phyloP scores from a whole-genome alignment of 1,140 invertebrate genomes.

The Chelonus insularis region DNA sequence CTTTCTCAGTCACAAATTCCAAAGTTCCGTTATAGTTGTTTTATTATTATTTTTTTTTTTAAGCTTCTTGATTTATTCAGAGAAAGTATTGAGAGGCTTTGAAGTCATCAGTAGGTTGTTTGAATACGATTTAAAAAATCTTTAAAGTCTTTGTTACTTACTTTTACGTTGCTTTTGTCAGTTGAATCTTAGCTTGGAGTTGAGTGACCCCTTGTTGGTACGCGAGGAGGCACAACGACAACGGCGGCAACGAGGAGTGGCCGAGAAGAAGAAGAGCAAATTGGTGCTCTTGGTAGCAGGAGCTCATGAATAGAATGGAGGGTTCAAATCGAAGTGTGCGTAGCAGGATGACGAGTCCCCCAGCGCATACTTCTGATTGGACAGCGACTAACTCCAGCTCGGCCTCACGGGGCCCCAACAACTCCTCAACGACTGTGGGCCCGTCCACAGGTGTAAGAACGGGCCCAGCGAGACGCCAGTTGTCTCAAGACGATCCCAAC shows the following conservation, averaged over 20 bases:
- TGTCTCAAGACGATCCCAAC: slow-evolving; percentile 43
- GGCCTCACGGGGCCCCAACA: slow-evolving; percentile 34
- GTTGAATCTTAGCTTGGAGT: not conserved
- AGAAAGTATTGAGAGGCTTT: too few species aligned
- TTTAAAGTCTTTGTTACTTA: not conserved
- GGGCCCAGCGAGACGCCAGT: slow-evolving; percentile 32
- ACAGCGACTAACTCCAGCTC: slow-evolving; percentile 28
- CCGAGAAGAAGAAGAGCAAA: slow-evolving; percentile 62
- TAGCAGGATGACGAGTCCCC: slow-evolving; percentile 35
- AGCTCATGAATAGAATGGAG: slow-evolving; percentile 47
- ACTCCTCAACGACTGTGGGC: not conserved
- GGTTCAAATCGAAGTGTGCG: slow-evolving; percentile 39
- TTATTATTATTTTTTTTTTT: not conserved
- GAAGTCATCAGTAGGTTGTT: too few species aligned
- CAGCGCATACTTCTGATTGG: slow-evolving; percentile 41
- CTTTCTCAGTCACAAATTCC: slow-evolving; percentile 23
- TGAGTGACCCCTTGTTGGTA: slow-evolving; percentile 17
- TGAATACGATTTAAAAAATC: not conserved
- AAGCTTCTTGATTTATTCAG: too few species aligned
- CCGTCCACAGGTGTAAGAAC: not conserved
- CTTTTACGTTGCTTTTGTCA: not conserved
- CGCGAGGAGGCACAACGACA: slow-evolving; percentile 24
- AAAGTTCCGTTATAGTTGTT: not conserved
- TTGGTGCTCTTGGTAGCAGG: slow-evolving; percentile 58
- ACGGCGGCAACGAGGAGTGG: slow-evolving; percentile 52